Conservation (phyloP, 2,888 invertebrate species). For the Gonocerus acuteangulatus region DNA sequence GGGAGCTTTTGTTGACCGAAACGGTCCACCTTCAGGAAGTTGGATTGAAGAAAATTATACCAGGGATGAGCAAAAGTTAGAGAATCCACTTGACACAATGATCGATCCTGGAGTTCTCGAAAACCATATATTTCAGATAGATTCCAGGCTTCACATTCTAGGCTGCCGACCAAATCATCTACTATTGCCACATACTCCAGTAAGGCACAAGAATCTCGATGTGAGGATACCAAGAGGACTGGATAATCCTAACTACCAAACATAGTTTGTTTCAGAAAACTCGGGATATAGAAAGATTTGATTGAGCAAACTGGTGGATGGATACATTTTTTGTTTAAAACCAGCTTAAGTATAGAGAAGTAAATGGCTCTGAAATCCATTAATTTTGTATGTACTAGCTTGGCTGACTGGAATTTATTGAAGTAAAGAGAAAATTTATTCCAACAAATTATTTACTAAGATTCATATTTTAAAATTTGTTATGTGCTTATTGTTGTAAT, state of each 20-base stretch:
- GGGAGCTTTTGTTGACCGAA: constrained; percentile 40
- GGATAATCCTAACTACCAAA: constrained; percentile 39
- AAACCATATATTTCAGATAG: constrained; percentile 38
- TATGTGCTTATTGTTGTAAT: too few species aligned
- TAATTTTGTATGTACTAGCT: too few species aligned
- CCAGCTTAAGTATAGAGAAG: too few species aligned
- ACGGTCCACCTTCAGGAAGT: constrained; percentile 36
- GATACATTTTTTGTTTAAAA: too few species aligned
- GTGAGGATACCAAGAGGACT: constrained; percentile 37
- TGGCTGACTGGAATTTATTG: too few species aligned
- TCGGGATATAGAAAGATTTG: too few species aligned
- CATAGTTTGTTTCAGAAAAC: constrained; percentile 33
- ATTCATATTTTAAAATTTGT: too few species aligned
- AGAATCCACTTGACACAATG: constrained; percentile 35
- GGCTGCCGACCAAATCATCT: constrained; percentile 40
- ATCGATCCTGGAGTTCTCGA: constrained; percentile 36
- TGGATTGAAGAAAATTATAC: constrained; percentile 37
- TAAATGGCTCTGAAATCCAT: too few species aligned
- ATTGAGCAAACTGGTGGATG: too few species aligned
- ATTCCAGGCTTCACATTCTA: constrained; percentile 40
- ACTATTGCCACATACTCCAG: constrained; percentile 39
- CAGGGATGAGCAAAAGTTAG: constrained; percentile 28
- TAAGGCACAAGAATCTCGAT: constrained; percentile 33
- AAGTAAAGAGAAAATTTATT: too few species aligned
- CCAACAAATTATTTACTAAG: too few species aligned